A percentile compares a stretch with the other conserved stretches of the same genome.
phyloP scores from a whole-genome alignment of 2,113 vertebrate species.

The Zosterops japonicus region DNA sequence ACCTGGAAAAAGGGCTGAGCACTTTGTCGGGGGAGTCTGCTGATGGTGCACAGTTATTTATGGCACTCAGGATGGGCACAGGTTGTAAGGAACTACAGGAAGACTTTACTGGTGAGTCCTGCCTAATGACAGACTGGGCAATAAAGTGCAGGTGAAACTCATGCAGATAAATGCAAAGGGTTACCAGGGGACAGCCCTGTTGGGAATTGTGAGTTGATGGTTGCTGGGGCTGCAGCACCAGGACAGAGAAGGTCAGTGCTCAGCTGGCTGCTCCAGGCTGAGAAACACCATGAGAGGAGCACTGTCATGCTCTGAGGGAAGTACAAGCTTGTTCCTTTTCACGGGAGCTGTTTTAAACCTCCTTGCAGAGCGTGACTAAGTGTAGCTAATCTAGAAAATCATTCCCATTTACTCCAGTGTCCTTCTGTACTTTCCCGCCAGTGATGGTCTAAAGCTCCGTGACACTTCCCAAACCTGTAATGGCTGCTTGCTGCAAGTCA shows the following conservation, averaged over 20 bases:
- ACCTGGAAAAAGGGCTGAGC: conserved; percentile 11
- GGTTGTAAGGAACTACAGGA: neutral
- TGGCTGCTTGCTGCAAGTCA: neutral
- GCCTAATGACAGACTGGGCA: neutral
- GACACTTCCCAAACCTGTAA: neutral
- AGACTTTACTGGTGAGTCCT: neutral
- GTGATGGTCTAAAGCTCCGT: neutral
- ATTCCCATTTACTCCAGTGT: neutral
- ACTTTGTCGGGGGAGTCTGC: neutral
- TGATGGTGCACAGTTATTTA: conserved; percentile 3
- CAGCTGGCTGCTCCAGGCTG: neutral
- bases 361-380: neutral
- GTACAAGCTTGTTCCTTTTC: neutral
- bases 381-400: neutral
- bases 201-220: neutral
- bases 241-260: neutral
- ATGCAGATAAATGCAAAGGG: neutral
- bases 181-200: neutral
- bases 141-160: neutral
- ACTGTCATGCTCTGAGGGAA: neutral
- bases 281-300: neutral
- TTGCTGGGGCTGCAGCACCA: neutral
- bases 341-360: neutral
- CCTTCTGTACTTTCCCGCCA: neutral
- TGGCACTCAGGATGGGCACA: neutral